A percentile compares a stretch with the other conserved stretches of the same genome.
Evolutionary conservation across 2,113 vertebrate species (phyloP).

Genomic region (Bubo scandiacus): DNA sequence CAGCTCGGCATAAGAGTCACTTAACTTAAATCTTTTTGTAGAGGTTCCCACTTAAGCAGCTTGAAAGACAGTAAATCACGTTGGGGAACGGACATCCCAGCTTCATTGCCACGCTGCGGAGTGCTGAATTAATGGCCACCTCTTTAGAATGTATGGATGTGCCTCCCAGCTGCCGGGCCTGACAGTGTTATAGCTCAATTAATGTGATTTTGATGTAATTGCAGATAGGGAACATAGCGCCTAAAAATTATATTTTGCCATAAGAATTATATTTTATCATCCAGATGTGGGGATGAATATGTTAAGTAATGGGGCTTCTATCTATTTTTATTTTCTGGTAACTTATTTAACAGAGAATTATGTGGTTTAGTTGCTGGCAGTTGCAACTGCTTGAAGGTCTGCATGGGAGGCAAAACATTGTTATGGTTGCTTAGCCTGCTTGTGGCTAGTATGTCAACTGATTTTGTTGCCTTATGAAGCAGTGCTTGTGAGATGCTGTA

Average conservation of each 20-base stretch:
- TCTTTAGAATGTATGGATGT: conserved; percentile 81
- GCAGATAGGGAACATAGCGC: conserved; percentile 73
- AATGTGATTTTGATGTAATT: conserved; percentile 86
- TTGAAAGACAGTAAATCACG: conserved; percentile 86
- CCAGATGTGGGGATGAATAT: conserved; percentile 67
- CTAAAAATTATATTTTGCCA: conserved; percentile 79
- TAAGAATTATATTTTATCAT: conserved; percentile 75
- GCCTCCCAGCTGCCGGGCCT: conserved; percentile 79
- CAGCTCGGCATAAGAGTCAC: conserved; percentile 82
- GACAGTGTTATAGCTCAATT: conserved; percentile 86
- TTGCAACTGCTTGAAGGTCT: not conserved
- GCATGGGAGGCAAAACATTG: not conserved
- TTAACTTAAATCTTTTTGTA: conserved; percentile 91
- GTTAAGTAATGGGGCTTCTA: conserved; percentile 48
- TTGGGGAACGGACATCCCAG: conserved; percentile 77
- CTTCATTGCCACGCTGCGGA: conserved; percentile 75
- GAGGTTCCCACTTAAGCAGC: conserved; percentile 86
- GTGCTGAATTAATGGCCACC: conserved; percentile 79
- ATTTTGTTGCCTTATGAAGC: not conserved
- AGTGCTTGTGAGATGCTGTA: not conserved
- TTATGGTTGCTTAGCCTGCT: not conserved
- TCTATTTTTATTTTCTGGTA: conserved; percentile 61
- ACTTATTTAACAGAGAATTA: conserved; percentile 20
- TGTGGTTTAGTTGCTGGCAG: not conserved
- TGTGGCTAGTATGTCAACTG: not conserved